phyloP scores from a whole-genome alignment of 2,797 vertebrate species.

The Picus viridis region DNA sequence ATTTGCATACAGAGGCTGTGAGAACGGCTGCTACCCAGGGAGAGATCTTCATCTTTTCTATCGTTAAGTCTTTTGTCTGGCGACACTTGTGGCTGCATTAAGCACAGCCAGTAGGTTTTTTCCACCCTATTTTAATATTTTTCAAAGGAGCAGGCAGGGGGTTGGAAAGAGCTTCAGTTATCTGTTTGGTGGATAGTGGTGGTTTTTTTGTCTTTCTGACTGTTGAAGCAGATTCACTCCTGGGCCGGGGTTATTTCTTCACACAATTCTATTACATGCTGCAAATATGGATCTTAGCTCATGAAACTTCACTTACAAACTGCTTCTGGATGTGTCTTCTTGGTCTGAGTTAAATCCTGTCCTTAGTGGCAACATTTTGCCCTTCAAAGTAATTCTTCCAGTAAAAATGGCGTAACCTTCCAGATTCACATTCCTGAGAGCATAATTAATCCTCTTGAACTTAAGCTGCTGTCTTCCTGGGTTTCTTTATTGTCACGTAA shows the following conservation, averaged over 20 bases:
- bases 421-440: neutral
- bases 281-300: neutral
- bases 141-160: neutral
- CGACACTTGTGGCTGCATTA: neutral
- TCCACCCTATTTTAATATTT: neutral
- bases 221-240: neutral
- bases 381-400: neutral
- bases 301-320: neutral
- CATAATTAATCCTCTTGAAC: neutral
- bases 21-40: neutral
- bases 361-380: neutral
- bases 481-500: neutral
- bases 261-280: neutral
- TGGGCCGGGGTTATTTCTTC: neutral
- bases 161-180: neutral
- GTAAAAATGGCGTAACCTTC: neutral
- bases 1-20: neutral
- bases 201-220: neutral
- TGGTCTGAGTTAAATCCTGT: neutral
- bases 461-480: neutral
- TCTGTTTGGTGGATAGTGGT: neutral
- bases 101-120: neutral
- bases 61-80: slow-evolving; percentile 16
- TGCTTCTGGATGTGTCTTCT: neutral
- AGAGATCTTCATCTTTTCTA: neutral